phyloP scores from a whole-genome alignment of 2,888 invertebrate species.

The Molanna angustata region DNA sequence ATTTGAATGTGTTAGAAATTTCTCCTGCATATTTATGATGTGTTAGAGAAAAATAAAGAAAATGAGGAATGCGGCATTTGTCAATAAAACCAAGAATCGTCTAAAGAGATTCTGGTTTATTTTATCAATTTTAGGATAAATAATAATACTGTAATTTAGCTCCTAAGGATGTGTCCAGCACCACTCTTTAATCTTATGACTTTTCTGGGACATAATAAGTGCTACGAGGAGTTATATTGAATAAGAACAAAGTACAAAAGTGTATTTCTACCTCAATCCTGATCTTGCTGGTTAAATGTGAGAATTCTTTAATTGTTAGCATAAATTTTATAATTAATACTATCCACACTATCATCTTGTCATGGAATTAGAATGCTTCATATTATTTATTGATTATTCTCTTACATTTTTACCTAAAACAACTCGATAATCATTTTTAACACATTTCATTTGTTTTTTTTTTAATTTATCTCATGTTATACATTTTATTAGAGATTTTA shows the following conservation, averaged over 20 bases:
- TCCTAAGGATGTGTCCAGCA: slow-evolving; percentile 27
- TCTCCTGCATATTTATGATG: background rate
- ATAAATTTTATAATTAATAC: too few species aligned
- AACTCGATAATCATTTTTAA: too few species aligned
- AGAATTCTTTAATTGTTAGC: slow-evolving; percentile 17
- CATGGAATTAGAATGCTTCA: too few species aligned
- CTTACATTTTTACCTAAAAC: too few species aligned
- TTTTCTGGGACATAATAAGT: slow-evolving; percentile 10
- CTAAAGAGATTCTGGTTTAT: slow-evolving; percentile 19
- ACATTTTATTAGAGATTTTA: too few species aligned
- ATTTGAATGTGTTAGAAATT: too few species aligned
- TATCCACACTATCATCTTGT: too few species aligned
- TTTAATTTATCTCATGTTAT: too few species aligned
- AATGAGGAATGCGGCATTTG: slow-evolving; percentile 12
- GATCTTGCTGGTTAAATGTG: slow-evolving; percentile 28
- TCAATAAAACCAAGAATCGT: slow-evolving; percentile 14
- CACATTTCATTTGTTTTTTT: too few species aligned
- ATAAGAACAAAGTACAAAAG: slow-evolving; percentile 33
- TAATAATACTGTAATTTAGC: slow-evolving; percentile 20
- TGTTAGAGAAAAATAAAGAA: background rate
- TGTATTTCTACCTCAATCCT: slow-evolving; percentile 32
- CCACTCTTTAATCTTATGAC: slow-evolving; percentile 25
- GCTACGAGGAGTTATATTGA: slow-evolving; percentile 26
- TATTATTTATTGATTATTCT: too few species aligned
- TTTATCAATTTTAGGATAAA: slow-evolving; percentile 24